These are phyloP conservation scores for Caranx melampygus DNA, from an alignment of 2,113 vertebrate genomes.

Conservation along the genomic window DNA sequence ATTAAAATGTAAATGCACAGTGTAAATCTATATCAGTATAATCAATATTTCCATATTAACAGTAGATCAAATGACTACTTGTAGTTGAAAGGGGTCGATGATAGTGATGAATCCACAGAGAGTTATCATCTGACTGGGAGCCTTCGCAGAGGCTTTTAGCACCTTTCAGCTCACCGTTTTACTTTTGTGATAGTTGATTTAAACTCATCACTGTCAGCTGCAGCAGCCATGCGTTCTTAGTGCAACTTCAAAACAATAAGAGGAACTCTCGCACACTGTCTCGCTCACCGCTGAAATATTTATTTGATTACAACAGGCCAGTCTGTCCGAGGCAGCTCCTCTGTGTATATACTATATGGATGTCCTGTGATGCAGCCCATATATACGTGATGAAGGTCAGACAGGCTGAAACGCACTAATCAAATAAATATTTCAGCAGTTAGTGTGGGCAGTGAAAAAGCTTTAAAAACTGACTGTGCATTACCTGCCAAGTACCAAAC, in stretches of 20 bases:
- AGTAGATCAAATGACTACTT: neutral
- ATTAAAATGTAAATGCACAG: neutral
- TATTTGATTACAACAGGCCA: too few species aligned
- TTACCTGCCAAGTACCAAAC: neutral
- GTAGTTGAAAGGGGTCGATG: neutral
- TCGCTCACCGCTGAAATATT: too few species aligned
- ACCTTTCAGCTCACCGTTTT: neutral
- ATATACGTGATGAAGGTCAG: too few species aligned
- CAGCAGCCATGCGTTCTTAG: slow-evolving; percentile 8
- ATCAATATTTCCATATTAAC: slow-evolving; percentile 5
- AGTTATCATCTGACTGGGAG: neutral
- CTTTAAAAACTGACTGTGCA: neutral
- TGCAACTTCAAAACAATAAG: too few species aligned
- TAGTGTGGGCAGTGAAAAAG: neutral
- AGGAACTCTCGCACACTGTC: too few species aligned
- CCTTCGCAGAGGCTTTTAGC: neutral
- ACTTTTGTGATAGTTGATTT: neutral
- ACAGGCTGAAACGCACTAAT: too few species aligned
- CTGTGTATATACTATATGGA: too few species aligned
- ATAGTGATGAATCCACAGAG: slow-evolving; percentile 2
- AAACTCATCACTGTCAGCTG: neutral
- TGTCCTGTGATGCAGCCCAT: too few species aligned
- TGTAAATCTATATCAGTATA: neutral
- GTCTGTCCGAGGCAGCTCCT: too few species aligned
- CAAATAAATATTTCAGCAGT: too few species aligned